A percentile compares a stretch with the other conserved stretches of the same genome.
Evolutionary conservation across 2,888 invertebrate species (phyloP).

Genomic region (Creontiades dilutus): DNA sequence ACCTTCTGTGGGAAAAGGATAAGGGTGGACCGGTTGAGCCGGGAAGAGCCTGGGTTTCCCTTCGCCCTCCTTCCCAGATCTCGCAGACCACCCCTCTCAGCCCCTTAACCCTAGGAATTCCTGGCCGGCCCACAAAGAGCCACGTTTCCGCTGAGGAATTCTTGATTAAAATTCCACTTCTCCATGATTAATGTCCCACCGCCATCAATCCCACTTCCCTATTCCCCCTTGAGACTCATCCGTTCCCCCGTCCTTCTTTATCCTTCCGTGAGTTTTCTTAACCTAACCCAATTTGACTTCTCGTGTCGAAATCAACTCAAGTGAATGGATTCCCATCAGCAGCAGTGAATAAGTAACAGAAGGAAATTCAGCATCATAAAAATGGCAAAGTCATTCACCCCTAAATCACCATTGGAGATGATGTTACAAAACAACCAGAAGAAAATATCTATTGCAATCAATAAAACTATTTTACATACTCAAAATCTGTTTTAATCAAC

Average conservation of each 20-base stretch:
- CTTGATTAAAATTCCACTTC: slow-evolving; percentile 75
- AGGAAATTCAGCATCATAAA: too few relatives aligned
- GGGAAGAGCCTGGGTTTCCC: neutral
- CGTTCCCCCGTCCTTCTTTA: slow-evolving; percentile 3
- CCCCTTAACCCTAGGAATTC: slow-evolving; percentile 53
- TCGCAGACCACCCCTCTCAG: neutral
- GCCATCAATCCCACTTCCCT: slow-evolving; percentile 67
- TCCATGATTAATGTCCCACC: slow-evolving; percentile 73
- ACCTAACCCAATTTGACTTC: slow-evolving; percentile 33
- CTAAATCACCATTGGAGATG: too few relatives aligned
- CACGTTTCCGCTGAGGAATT: slow-evolving; percentile 73
- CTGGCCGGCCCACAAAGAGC: slow-evolving; percentile 60
- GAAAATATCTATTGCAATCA: too few relatives aligned
- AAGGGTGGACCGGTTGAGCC: slow-evolving; percentile 18
- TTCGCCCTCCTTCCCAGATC: neutral
- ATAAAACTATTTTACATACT: too few relatives aligned
- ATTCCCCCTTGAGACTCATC: slow-evolving; percentile 18
- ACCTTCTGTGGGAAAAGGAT: slow-evolving; percentile 24
- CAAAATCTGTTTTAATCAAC: too few relatives aligned
- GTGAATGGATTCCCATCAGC: neutral
- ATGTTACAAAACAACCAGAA: too few relatives aligned
- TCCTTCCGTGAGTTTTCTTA: neutral
- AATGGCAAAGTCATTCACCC: too few relatives aligned
- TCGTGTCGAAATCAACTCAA: neutral
- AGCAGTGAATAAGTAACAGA: neutral